These are phyloP conservation scores for Pelmatolapia mariae DNA, from an alignment of 2,113 vertebrate species.

Conservation along the genomic window DNA sequence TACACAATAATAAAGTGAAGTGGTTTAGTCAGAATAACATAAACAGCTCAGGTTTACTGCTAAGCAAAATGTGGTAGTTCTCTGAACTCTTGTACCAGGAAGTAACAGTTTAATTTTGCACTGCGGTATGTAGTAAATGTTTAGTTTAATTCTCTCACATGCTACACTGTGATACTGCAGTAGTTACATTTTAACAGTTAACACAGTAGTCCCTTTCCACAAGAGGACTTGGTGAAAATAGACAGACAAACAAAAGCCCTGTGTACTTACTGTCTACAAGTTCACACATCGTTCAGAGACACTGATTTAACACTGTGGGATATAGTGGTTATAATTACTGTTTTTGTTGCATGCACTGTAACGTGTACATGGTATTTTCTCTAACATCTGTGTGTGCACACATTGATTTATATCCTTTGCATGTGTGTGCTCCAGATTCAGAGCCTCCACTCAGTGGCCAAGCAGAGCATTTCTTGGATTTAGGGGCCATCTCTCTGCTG, in stretches of 20 bases:
- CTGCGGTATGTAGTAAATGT: background rate
- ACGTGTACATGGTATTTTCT: background rate
- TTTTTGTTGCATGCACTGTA: background rate
- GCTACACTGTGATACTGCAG: background rate
- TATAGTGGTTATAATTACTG: background rate
- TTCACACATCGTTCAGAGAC: background rate
- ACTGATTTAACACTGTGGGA: background rate
- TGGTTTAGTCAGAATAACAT: background rate
- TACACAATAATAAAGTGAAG: background rate
- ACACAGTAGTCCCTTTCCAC: background rate
- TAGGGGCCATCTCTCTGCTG: conserved; percentile 59
- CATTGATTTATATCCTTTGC: background rate
- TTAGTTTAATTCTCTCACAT: background rate
- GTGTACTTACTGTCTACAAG: background rate
- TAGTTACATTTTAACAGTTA: background rate
- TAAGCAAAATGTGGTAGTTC: background rate
- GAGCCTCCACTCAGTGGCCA: conserved; percentile 34
- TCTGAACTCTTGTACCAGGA: background rate
- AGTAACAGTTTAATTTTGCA: background rate
- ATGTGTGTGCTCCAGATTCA: conserved; percentile 54
- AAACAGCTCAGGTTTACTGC: background rate
- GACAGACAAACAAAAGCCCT: background rate
- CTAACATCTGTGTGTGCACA: background rate
- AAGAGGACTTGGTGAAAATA: background rate
- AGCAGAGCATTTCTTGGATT: conserved; percentile 28